Conservation (phyloP, 2,113 vertebrate genomes). For the Datnioides undecimradiatus region DNA sequence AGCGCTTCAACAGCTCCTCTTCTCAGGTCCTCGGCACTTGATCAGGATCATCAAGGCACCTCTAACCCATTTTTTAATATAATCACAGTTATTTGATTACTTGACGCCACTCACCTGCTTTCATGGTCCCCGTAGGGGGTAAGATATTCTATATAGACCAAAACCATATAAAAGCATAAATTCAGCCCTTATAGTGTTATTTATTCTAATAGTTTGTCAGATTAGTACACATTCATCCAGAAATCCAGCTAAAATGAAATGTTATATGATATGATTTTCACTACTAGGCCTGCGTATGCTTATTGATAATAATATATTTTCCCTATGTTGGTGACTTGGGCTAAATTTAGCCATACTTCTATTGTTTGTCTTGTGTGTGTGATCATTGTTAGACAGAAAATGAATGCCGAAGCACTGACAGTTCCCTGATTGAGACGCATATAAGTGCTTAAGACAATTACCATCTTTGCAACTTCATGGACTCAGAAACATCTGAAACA, state of each 20-base stretch:
- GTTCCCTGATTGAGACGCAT: slow-evolving; percentile 15
- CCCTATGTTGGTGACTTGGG: no score
- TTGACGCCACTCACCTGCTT: not conserved
- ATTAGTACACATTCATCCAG: not conserved
- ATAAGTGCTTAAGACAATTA: slow-evolving; percentile 34
- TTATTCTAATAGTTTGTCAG: not conserved
- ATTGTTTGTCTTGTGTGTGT: slow-evolving; percentile 20
- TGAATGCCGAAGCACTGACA: slow-evolving; percentile 14
- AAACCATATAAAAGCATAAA: no score
- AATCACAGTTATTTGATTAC: not conserved
- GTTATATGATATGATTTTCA: not conserved
- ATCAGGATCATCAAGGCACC: not conserved
- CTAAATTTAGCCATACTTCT: slow-evolving; percentile 1
- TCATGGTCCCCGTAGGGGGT: no score
- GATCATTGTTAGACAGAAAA: slow-evolving; percentile 21
- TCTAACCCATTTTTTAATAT: not conserved
- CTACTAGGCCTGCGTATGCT: not conserved
- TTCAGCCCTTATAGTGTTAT: no score
- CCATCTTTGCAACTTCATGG: slow-evolving; percentile 6
- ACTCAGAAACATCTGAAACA: slow-evolving; percentile 29
- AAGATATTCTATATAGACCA: no score
- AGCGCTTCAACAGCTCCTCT: not conserved
- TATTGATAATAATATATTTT: not conserved
- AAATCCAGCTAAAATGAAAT: not conserved
- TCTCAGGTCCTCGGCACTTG: not conserved